Conservation (phyloP, 2,113 vertebrate genomes). For the Scomber scombrus region DNA sequence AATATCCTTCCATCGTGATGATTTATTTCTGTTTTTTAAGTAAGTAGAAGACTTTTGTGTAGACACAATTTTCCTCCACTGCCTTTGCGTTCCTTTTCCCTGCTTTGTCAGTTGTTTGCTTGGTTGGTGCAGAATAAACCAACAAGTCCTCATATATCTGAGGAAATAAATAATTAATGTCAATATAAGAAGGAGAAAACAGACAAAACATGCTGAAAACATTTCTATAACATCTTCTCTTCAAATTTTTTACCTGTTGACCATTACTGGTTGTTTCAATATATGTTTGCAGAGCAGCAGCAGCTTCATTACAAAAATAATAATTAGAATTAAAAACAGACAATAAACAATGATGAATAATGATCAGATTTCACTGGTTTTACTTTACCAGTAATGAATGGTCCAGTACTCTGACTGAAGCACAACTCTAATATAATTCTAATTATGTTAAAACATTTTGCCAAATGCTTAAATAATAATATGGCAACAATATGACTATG, state of each 20-base stretch:
- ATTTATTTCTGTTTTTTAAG: too few relatives aligned
- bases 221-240: not conserved
- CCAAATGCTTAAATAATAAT: too few relatives aligned
- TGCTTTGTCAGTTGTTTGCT: fast-evolving
- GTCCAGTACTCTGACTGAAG: too few relatives aligned
- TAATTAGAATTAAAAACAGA: too few relatives aligned
- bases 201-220: not conserved
- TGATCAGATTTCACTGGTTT: too few relatives aligned
- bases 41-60: not conserved
- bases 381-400: too few relatives aligned
- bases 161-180: not conserved
- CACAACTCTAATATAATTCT: too few relatives aligned
- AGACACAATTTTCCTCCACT: not conserved
- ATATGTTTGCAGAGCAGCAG: not conserved
- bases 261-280: not conserved
- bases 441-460: too few relatives aligned
- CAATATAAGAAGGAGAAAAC: not conserved
- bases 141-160: slow-evolving; percentile 32
- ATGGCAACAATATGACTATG: too few relatives aligned
- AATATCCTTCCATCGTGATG: too few relatives aligned
- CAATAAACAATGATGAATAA: too few relatives aligned
- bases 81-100: not conserved
- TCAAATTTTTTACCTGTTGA: not conserved
- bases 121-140: slow-evolving; percentile 18
- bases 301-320: too few relatives aligned